These are phyloP conservation scores for Cisticola juncidis DNA, from an alignment of 2,113 vertebrate species.

Conservation along the genomic window DNA sequence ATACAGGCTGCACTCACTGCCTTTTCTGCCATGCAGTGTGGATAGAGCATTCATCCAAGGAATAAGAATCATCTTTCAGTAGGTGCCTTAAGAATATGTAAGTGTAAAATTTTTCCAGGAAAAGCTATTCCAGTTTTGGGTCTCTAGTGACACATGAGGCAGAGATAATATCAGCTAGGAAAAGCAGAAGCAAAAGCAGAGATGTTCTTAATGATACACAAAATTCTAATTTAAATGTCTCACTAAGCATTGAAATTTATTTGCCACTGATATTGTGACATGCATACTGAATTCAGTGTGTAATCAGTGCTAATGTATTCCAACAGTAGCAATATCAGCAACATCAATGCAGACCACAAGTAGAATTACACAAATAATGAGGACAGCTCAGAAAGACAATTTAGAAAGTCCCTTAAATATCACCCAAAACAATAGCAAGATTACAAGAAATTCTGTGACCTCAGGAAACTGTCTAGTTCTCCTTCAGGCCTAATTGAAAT, in stretches of 20 bases:
- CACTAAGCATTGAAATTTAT: conserved; percentile 1
- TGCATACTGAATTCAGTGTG: neutral
- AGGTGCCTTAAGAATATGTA: neutral
- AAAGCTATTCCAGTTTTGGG: neutral
- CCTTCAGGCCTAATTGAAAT: neutral
- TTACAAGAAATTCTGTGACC: conserved; percentile 3
- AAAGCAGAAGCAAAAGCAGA: neutral
- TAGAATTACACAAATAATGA: conserved; percentile 22
- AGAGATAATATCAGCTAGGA: neutral
- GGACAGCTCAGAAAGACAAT: neutral
- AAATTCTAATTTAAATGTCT: conserved; percentile 29
- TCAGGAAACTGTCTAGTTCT: neutral
- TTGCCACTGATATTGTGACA: neutral
- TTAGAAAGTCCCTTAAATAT: conserved; percentile 5
- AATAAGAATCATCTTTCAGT: neutral
- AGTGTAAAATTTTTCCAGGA: neutral
- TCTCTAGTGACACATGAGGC: neutral
- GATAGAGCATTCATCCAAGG: neutral
- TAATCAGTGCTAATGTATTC: conserved; percentile 7
- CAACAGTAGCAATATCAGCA: neutral
- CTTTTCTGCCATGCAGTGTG: neutral
- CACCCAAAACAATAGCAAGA: neutral
- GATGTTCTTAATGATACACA: neutral
- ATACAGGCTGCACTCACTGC: neutral
- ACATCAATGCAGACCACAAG: neutral